Conservation (phyloP, 1,140 invertebrate genomes). For the Drosophila bocqueti region DNA sequence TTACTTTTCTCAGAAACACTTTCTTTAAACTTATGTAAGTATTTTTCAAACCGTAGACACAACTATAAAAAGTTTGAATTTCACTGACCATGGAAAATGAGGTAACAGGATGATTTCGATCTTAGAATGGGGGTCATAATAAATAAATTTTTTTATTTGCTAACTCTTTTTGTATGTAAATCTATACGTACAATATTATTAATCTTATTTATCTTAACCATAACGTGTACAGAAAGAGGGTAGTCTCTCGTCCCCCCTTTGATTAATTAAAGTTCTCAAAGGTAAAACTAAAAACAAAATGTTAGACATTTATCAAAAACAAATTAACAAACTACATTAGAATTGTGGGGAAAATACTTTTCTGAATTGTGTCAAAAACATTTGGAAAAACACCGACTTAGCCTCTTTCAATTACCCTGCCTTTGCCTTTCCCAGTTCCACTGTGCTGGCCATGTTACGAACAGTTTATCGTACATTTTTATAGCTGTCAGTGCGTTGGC, state of each 20-base stretch:
- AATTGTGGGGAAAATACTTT: neutral
- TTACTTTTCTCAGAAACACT: too few species aligned
- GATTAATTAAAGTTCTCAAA: neutral
- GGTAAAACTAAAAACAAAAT: neutral
- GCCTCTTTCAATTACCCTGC: neutral
- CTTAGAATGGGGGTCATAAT: too few species aligned
- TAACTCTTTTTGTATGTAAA: too few species aligned
- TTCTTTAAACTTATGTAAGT: too few species aligned
- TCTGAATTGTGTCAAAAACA: neutral
- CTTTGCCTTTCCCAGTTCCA: constrained; percentile 2
- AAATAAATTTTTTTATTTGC: too few species aligned
- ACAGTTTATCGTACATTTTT: constrained; percentile 67
- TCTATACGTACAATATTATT: too few species aligned
- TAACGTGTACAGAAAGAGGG: neutral
- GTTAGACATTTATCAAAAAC: neutral
- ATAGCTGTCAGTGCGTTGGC: constrained; percentile 74
- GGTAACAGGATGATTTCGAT: too few species aligned
- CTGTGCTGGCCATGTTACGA: constrained; percentile 43
- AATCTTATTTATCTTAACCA: too few species aligned
- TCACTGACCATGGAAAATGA: too few species aligned
- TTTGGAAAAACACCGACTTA: neutral
- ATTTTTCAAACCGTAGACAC: too few species aligned
- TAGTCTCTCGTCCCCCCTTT: neutral
- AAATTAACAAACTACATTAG: too few species aligned
- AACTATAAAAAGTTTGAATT: too few species aligned